Percentiles rank a stretch among this genome's conserved stretches.
Conservation (phyloP, 1,140 invertebrate species). For the Lepidurus apus region DNA sequence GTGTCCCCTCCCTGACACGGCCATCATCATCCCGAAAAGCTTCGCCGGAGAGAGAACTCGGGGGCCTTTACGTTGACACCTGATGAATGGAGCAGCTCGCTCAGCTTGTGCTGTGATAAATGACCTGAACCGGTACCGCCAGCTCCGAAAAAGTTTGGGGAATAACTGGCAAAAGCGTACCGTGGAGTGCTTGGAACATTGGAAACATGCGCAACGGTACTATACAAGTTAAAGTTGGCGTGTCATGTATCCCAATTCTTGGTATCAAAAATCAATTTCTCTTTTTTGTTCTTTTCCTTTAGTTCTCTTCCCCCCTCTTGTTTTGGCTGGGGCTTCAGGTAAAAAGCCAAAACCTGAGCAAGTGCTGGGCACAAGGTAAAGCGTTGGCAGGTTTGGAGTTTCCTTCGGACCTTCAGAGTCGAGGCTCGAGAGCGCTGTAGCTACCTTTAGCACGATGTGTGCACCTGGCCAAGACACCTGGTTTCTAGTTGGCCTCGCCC, state of each 20-base stretch:
- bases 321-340: slow-evolving; percentile 8
- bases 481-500: slow-evolving; percentile 12
- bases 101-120: background rate
- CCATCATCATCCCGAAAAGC: background rate
- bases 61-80: slow-evolving; percentile 17
- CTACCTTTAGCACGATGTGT: slow-evolving; percentile 21
- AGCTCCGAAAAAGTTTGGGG: background rate
- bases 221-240: background rate
- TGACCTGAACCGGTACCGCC: slow-evolving; percentile 11
- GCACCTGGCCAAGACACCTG: slow-evolving; percentile 20
- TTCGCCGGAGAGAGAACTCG: background rate
- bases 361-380: slow-evolving; percentile 7
- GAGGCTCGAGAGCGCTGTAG: background rate
- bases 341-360: background rate
- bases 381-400: background rate
- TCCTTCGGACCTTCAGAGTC: background rate
- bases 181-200: background rate
- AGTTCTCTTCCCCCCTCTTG: background rate
- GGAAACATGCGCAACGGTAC: background rate
- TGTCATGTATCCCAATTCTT: background rate
- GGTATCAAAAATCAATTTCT: slow-evolving; percentile 22
- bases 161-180: background rate
- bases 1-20: background rate
- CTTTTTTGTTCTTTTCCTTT: background rate
- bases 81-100: background rate